Percentiles rank a stretch among this genome's conserved stretches.
Conservation (phyloP, 1,140 invertebrate genomes). For the Dryas iulia region DNA sequence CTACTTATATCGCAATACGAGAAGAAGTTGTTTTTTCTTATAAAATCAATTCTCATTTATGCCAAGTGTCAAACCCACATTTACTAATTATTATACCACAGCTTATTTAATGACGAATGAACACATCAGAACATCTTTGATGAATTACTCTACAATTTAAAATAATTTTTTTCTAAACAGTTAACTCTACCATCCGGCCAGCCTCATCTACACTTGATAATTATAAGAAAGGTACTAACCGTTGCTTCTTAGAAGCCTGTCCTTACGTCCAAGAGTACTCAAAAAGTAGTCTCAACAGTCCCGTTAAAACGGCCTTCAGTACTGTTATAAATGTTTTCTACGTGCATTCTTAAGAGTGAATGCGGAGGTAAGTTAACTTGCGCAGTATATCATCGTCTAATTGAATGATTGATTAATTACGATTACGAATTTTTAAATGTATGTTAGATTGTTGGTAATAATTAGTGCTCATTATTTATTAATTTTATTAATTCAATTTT, state of each 20-base stretch:
- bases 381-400: neutral
- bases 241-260: constrained; percentile 27
- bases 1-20: too few species aligned
- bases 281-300: constrained; percentile 15
- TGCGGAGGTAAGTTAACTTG: neutral
- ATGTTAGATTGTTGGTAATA: neutral
- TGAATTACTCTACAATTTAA: neutral
- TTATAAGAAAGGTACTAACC: constrained; percentile 23
- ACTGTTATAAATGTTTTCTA: constrained; percentile 9
- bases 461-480: neutral
- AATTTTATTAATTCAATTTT: too few species aligned
- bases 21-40: too few species aligned
- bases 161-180: constrained; percentile 7
- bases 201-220: constrained; percentile 21
- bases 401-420: too few species aligned
- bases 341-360: neutral
- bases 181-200: constrained; percentile 16
- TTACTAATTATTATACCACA: too few species aligned
- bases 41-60: too few species aligned
- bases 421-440: neutral
- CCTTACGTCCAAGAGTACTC: constrained; percentile 11
- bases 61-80: neutral
- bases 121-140: neutral
- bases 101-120: neutral
- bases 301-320: constrained; percentile 24